phyloP scores from a whole-genome alignment of 2,888 invertebrate species.

The Cordilura impudica region DNA sequence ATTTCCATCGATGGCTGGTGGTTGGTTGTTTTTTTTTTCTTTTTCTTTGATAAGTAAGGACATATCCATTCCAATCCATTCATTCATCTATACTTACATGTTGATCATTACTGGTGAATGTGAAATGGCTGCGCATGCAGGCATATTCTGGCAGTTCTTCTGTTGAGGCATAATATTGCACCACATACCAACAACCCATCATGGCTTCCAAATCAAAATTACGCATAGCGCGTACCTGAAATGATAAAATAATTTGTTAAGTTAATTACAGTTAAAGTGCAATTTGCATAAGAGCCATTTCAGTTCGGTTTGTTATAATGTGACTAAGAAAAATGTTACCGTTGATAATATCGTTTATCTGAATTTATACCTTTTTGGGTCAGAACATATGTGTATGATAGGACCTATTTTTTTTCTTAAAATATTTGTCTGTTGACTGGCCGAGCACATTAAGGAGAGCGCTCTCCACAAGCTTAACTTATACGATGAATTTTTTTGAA shows the following conservation, averaged over 20 bases:
- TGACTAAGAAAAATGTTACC: too few species aligned
- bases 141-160: slow-evolving; percentile 91
- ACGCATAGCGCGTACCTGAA: slow-evolving; percentile 84
- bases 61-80: background rate
- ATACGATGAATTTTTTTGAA: too few species aligned
- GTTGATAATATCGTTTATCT: too few species aligned
- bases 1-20: too few species aligned
- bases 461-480: too few species aligned
- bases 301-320: too few species aligned
- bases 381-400: too few species aligned
- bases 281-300: slow-evolving; percentile 1
- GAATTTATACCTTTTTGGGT: too few species aligned
- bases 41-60: slow-evolving; percentile 10
- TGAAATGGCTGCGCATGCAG: slow-evolving; percentile 86
- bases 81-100: slow-evolving; percentile 72
- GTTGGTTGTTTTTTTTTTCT: too few species aligned
- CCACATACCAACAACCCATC: slow-evolving; percentile 90
- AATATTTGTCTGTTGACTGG: too few species aligned
- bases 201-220: slow-evolving; percentile 89
- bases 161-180: slow-evolving; percentile 92
- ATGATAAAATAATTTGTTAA: slow-evolving; percentile 33
- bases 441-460: too few species aligned
- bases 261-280: slow-evolving; percentile 12
- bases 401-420: too few species aligned
- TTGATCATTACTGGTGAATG: slow-evolving; percentile 75